Percentiles rank a stretch among this genome's conserved stretches.
Conservation (phyloP, 1,140 invertebrate species). For the Stratiolaelaps scimitus region DNA sequence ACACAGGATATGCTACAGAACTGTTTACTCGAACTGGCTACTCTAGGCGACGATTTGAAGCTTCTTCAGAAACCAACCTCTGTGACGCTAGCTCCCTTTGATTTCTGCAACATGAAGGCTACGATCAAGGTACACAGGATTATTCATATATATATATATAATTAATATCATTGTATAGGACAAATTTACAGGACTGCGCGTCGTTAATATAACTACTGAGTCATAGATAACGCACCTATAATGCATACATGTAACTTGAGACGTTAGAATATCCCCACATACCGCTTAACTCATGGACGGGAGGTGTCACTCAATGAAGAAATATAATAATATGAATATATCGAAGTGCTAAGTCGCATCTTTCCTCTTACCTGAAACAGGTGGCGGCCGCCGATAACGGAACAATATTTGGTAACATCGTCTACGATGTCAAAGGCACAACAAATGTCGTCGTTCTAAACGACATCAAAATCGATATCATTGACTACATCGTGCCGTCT, state of each 20-base stretch:
- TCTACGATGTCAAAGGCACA: constrained; percentile 87
- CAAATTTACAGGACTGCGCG: constrained; percentile 2
- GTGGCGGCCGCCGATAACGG: constrained; percentile 95
- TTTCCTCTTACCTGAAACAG: neutral
- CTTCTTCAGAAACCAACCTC: constrained; percentile 92
- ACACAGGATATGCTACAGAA: constrained; percentile 94
- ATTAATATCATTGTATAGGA: constrained; percentile 29
- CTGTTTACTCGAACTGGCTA: constrained; percentile 91
- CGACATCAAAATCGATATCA: constrained; percentile 99
- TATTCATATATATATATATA: no score
- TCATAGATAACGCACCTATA: no score
- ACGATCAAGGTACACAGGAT: constrained; percentile 74
- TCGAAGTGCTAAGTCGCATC: no score
- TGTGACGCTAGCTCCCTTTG: constrained; percentile 83
- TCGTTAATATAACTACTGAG: no score
- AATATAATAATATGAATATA: no score
- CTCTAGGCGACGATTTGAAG: constrained; percentile 78
- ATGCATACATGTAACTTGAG: constrained; percentile 32
- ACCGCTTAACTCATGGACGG: no score
- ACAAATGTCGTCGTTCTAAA: constrained; percentile 94
- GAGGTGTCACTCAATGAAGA: no score
- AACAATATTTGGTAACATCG: constrained; percentile 98
- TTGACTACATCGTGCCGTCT: constrained; percentile 99
- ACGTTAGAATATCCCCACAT: no score
- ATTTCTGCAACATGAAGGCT: constrained; percentile 96